A percentile compares a stretch with the other conserved stretches of the same genome.
These are phyloP conservation scores for Anodontia alba DNA, from an alignment of 2,888 invertebrate species.

Conservation along the genomic window DNA sequence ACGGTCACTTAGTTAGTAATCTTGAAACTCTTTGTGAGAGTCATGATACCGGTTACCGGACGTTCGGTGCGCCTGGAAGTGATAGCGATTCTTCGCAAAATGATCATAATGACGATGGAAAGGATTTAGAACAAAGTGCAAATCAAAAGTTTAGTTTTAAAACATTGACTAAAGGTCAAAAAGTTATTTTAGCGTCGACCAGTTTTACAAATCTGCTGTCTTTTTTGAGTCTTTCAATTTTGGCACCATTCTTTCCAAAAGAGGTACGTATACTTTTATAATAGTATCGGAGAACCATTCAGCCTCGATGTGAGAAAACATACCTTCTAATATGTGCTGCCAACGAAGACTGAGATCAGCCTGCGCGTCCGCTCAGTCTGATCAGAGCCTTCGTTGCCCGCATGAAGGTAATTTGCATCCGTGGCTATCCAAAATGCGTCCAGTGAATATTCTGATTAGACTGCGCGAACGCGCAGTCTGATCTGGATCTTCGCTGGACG, in stretches of 20 bases:
- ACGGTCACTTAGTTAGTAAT: neutral
- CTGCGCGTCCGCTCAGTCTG: too few relatives aligned
- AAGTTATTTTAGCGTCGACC: conserved; percentile 28
- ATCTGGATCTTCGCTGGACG: too few relatives aligned
- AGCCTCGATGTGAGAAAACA: neutral
- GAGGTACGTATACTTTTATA: too few relatives aligned
- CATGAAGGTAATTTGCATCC: too few relatives aligned
- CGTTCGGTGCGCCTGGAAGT: neutral
- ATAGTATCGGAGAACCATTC: too few relatives aligned
- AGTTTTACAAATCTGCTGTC: conserved; percentile 50
- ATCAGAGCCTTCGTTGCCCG: too few relatives aligned
- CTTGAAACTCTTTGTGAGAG: neutral
- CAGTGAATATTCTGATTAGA: too few relatives aligned
- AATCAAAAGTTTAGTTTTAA: conserved; percentile 37
- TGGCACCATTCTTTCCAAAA: conserved; percentile 59
- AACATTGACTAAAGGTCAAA: conserved; percentile 40
- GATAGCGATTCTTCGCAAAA: neutral
- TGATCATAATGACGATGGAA: neutral
- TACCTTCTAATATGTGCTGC: too few relatives aligned
- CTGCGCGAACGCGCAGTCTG: too few relatives aligned
- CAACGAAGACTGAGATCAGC: too few relatives aligned
- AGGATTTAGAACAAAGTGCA: neutral
- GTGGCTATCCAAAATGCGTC: too few relatives aligned
- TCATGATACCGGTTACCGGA: neutral
- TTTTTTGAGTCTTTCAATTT: conserved; percentile 52